phyloP scores from a whole-genome alignment of 1,140 invertebrate genomes.

The Gyrodactylus bullatarudis region DNA sequence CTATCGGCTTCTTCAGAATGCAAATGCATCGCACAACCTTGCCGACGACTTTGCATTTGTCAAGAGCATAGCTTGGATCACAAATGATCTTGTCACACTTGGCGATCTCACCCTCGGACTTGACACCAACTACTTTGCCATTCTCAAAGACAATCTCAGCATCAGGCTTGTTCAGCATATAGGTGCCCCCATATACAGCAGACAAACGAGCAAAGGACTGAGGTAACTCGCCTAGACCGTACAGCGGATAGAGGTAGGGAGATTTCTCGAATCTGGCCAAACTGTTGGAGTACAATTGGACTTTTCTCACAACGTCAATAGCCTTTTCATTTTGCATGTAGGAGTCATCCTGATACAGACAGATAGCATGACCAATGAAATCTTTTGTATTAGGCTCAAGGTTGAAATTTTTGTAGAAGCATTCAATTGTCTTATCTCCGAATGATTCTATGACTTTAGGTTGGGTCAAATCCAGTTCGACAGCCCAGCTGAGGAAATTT shows the following conservation, averaged over 20 bases:
- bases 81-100: slow-evolving; percentile 91
- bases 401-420: slow-evolving; percentile 65
- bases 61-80: slow-evolving; percentile 76
- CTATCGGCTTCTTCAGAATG: slow-evolving; percentile 81
- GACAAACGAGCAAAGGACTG: slow-evolving; percentile 83
- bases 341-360: slow-evolving; percentile 38
- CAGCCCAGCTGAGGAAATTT: slow-evolving; percentile 73
- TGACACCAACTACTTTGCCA: slow-evolving; percentile 55
- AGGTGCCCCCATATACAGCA: slow-evolving; percentile 96
- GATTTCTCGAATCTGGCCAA: slow-evolving; percentile 50
- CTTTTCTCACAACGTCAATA: slow-evolving; percentile 46
- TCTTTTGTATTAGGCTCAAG: slow-evolving; percentile 85
- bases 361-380: slow-evolving; percentile 88
- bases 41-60: slow-evolving; percentile 30
- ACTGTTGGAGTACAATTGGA: slow-evolving; percentile 64
- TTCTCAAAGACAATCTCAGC: slow-evolving; percentile 66
- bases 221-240: slow-evolving; percentile 84
- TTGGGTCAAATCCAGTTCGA: slow-evolving; percentile 63
- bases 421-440: slow-evolving; percentile 38
- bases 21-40: slow-evolving; percentile 89
- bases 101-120: slow-evolving; percentile 46
- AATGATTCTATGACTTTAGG: slow-evolving; percentile 48
- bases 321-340: slow-evolving; percentile 46
- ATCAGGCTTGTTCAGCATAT: slow-evolving; percentile 91
- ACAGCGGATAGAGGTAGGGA: slow-evolving; percentile 93